Evolutionary conservation across 2,888 invertebrate genomes (phyloP).

Genomic region (Papilio gigon): DNA sequence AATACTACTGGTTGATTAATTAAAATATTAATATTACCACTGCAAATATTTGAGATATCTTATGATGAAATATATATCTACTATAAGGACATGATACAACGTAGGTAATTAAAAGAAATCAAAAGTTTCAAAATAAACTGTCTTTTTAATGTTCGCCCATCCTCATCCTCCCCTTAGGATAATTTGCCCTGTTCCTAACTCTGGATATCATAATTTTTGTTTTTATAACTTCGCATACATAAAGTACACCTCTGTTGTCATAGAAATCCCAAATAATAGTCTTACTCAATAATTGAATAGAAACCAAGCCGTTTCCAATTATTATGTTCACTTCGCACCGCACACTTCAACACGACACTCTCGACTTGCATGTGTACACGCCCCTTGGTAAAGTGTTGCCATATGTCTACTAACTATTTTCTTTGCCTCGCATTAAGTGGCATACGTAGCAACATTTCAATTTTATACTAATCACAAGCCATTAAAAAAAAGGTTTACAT

Average conservation of each 20-base stretch:
- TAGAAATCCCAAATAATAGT: slow-evolving; percentile 64
- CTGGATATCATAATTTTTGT: slow-evolving; percentile 76
- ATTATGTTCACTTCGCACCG: slow-evolving; percentile 33
- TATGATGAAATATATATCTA: slow-evolving; percentile 84
- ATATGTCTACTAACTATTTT: slow-evolving; percentile 28
- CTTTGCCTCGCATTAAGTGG: neutral
- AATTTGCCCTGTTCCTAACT: slow-evolving; percentile 44
- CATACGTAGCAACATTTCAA: slow-evolving; percentile 26
- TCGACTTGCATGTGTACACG: slow-evolving; percentile 13
- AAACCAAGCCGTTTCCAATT: slow-evolving; percentile 40
- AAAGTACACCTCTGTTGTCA: slow-evolving; percentile 42
- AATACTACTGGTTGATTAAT: slow-evolving; percentile 82
- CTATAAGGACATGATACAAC: slow-evolving; percentile 84
- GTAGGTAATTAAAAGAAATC: slow-evolving; percentile 84
- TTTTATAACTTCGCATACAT: slow-evolving; percentile 68
- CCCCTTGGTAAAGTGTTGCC: slow-evolving; percentile 29
- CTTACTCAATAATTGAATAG: slow-evolving; percentile 60
- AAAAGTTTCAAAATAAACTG: slow-evolving; percentile 81
- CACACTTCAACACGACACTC: neutral
- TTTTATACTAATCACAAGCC: too few relatives aligned
- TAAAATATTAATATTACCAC: slow-evolving; percentile 83
- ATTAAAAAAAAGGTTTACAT: too few relatives aligned
- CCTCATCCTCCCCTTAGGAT: slow-evolving; percentile 56
- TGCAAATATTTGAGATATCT: slow-evolving; percentile 84
- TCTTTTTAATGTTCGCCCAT: slow-evolving; percentile 77